These are phyloP conservation scores for Byasa hedistus DNA, from an alignment of 2,888 invertebrate genomes.

Conservation along the genomic window DNA sequence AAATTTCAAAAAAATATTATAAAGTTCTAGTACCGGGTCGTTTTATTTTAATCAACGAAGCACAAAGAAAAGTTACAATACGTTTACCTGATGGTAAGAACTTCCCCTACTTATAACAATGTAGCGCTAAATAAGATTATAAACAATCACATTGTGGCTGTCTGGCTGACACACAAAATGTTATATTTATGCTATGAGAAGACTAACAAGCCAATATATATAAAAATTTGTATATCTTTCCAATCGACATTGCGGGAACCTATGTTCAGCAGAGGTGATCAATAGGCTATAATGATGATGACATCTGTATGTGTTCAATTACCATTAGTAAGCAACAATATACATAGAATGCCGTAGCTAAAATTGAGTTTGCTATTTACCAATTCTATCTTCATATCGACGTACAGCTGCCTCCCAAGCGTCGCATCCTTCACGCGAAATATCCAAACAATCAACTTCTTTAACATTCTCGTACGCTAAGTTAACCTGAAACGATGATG, in stretches of 20 bases:
- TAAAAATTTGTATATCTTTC: background rate
- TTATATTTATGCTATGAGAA: no score
- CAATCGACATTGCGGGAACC: no score
- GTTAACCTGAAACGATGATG: constrained; percentile 80
- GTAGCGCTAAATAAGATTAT: no score
- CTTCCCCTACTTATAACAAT: no score
- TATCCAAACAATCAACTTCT: constrained; percentile 98
- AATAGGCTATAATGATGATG: background rate
- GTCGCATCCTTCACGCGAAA: constrained; percentile 96
- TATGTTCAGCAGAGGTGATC: background rate
- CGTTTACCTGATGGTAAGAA: no score
- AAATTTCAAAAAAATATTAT: background rate
- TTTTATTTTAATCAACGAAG: no score
- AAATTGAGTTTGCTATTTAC: constrained; percentile 48
- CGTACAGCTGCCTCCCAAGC: constrained; percentile 99
- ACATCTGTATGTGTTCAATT: background rate
- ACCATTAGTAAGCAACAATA: background rate
- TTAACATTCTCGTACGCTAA: constrained; percentile 99
- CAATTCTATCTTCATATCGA: constrained; percentile 98
- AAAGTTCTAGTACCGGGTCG: no score
- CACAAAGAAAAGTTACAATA: no score
- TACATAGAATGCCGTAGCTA: background rate
- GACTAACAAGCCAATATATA: no score
- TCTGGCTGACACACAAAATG: no score
- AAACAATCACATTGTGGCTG: no score